Evolutionary conservation across 2,113 vertebrate genomes (phyloP).

Genomic region (Lathamus discolor): DNA sequence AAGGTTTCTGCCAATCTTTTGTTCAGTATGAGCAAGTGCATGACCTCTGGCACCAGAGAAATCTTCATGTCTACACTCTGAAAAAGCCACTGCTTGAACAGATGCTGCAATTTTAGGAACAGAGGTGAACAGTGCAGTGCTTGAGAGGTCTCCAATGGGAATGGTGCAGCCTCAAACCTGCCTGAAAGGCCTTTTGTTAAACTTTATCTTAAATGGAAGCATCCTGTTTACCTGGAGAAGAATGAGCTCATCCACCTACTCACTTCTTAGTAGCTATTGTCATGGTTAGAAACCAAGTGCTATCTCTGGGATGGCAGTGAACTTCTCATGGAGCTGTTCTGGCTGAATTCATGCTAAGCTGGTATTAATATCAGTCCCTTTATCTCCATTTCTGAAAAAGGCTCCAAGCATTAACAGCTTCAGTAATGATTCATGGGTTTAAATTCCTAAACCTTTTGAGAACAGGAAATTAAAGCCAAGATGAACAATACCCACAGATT

Average conservation of each 20-base stretch:
- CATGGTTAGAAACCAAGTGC: neutral
- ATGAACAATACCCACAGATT: constrained; percentile 62
- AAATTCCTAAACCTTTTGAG: constrained; percentile 62
- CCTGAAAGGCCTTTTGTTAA: neutral
- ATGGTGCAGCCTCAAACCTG: neutral
- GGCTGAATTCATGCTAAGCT: constrained; percentile 31
- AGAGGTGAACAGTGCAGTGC: neutral
- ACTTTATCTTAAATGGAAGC: neutral
- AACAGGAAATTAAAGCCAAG: constrained; percentile 71
- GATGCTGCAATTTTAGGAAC: neutral
- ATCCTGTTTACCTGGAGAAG: neutral
- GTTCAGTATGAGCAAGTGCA: neutral
- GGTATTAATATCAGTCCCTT: constrained; percentile 54
- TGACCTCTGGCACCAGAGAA: neutral
- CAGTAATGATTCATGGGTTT: constrained; percentile 62
- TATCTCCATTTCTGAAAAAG: constrained; percentile 47
- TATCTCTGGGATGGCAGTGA: neutral
- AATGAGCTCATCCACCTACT: neutral
- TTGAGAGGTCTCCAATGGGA: neutral
- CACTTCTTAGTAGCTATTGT: neutral
- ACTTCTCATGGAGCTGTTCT: neutral
- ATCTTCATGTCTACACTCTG: neutral
- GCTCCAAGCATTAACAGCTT: constrained; percentile 46
- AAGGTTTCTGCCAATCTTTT: neutral
- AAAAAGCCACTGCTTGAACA: neutral